Percentiles rank a stretch among this genome's conserved stretches.
phyloP scores from a whole-genome alignment of 2,113 vertebrate species.

The Spea bombifrons region DNA sequence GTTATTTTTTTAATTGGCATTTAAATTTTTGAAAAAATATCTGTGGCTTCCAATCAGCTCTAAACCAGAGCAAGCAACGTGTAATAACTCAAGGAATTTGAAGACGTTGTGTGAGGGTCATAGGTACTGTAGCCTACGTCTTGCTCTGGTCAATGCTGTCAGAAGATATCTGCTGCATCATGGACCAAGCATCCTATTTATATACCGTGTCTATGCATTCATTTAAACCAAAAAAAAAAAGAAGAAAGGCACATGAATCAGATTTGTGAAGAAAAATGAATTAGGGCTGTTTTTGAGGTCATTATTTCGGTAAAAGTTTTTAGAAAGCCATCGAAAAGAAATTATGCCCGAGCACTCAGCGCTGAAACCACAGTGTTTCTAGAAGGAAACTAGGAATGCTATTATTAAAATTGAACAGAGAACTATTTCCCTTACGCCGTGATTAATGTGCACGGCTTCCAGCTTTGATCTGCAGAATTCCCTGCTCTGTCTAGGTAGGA shows the following conservation, averaged over 20 bases:
- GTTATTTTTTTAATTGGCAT: neutral
- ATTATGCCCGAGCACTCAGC: conserved; percentile 28
- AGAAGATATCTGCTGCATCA: too few species aligned
- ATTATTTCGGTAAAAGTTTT: conserved; percentile 30
- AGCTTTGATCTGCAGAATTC: conserved; percentile 51
- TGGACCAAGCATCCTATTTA: too few species aligned
- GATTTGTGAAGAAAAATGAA: conserved; percentile 30
- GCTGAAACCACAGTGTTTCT: conserved; percentile 39
- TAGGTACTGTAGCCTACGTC: too few species aligned
- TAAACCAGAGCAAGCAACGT: too few species aligned
- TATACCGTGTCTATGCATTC: neutral
- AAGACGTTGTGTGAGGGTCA: too few species aligned
- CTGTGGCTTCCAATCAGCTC: too few species aligned
- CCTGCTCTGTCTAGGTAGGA: conserved; percentile 47
- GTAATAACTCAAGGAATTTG: too few species aligned
- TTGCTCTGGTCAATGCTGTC: too few species aligned
- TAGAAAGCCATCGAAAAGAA: conserved; percentile 37
- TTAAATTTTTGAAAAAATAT: too few species aligned
- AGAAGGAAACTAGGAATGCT: conserved; percentile 31
- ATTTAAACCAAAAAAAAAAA: conserved; percentile 7
- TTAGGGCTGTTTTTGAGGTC: conserved; percentile 12
- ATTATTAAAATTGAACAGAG: conserved; percentile 31
- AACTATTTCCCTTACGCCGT: conserved; percentile 41
- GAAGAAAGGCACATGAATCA: conserved; percentile 17
- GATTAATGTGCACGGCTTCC: conserved; percentile 50